Percentiles rank a stretch among this genome's conserved stretches.
Conservation (phyloP, 2,797 vertebrate genomes). For the Pseudochirops corinnae region DNA sequence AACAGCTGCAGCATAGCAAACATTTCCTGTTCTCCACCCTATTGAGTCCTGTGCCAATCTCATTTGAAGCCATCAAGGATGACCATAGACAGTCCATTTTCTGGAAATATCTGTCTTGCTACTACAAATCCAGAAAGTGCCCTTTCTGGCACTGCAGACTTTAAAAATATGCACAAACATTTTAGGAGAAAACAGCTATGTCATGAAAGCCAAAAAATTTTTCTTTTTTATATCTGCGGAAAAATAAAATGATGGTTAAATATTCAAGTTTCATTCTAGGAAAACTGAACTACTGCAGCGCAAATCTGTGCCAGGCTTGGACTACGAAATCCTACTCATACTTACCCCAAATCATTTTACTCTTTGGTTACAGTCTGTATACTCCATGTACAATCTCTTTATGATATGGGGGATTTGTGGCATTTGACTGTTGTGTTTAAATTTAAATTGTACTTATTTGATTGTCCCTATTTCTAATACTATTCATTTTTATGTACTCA, state of each 20-base stretch:
- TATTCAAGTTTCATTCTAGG: slow-evolving; percentile 42
- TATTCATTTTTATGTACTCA: slow-evolving; percentile 28
- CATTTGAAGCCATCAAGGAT: slow-evolving; percentile 60
- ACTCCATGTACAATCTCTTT: neutral
- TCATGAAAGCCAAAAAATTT: slow-evolving; percentile 1
- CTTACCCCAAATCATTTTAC: slow-evolving; percentile 17
- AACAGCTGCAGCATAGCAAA: slow-evolving; percentile 70
- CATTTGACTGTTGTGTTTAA: neutral
- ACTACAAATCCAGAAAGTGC: slow-evolving; percentile 36
- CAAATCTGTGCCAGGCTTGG: neutral
- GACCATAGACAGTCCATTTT: slow-evolving; percentile 43
- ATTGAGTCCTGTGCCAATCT: slow-evolving; percentile 55
- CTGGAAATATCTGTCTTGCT: slow-evolving; percentile 46
- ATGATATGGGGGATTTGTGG: neutral
- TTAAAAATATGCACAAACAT: slow-evolving; percentile 34
- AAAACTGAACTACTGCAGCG: slow-evolving; percentile 10
- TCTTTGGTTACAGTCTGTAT: slow-evolving; percentile 25
- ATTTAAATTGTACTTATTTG: slow-evolving; percentile 6
- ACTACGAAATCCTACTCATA: neutral
- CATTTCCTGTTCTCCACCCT: slow-evolving; percentile 60
- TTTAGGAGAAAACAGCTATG: slow-evolving; percentile 41
- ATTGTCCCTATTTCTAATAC: slow-evolving; percentile 47
- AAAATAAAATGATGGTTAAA: slow-evolving; percentile 59
- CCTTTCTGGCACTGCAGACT: slow-evolving; percentile 39
- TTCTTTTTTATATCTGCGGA: slow-evolving; percentile 54